These are phyloP conservation scores for Zaprionus africanus DNA, from an alignment of 1,140 invertebrate species.

Conservation along the genomic window DNA sequence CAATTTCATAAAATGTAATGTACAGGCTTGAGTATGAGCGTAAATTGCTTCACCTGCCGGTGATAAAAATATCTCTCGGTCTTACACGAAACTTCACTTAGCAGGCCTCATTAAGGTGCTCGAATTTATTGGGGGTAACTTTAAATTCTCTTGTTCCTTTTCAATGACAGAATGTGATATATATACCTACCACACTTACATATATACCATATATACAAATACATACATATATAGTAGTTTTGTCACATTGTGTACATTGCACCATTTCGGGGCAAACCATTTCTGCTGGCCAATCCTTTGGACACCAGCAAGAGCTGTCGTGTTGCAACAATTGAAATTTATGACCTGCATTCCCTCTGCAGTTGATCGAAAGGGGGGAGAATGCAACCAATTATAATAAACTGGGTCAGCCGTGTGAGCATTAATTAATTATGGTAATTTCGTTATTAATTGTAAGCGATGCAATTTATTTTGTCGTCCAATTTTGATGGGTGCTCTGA, in stretches of 20 bases:
- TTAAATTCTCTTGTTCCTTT: constrained; percentile 2
- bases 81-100: constrained; percentile 28
- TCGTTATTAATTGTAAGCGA: constrained; percentile 32
- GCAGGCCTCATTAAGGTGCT: constrained; percentile 4
- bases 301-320: not conserved
- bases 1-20: too few species aligned
- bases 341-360: constrained; percentile 15
- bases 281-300: not conserved
- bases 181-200: not conserved
- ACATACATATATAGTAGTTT: not conserved
- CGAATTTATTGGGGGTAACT: constrained; percentile 19
- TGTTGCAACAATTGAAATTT: constrained; percentile 21
- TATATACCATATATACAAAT: constrained; percentile 4
- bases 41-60: not conserved
- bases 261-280: not conserved
- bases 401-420: constrained; percentile 28
- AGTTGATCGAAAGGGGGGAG: not conserved
- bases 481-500: constrained; percentile 10
- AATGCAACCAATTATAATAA: constrained; percentile 25
- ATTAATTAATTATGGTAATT: constrained; percentile 37
- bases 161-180: too few species aligned
- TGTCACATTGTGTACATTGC: not conserved
- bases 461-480: constrained; percentile 11
- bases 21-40: not conserved
- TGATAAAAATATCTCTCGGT: not conserved